A percentile compares a stretch with the other conserved stretches of the same genome.
Evolutionary conservation across 2,113 vertebrate genomes (phyloP).

Genomic region (Triplophysa siluroides): DNA sequence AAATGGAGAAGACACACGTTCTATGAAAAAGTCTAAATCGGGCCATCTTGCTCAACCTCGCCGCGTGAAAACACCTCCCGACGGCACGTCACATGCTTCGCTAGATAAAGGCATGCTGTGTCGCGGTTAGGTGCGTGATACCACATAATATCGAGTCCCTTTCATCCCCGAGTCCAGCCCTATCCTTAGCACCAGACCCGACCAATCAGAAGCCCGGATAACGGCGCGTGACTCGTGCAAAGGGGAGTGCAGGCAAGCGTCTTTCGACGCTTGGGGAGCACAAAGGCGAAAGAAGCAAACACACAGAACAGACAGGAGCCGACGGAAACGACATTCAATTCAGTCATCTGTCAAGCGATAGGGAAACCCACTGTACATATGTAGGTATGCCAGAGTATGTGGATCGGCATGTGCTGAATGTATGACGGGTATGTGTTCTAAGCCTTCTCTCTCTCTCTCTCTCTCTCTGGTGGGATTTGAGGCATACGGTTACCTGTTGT

Average conservation of each 20-base stretch:
- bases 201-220: constrained; percentile 63
- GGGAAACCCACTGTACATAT: constrained; percentile 83
- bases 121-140: constrained; percentile 43
- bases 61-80: constrained; percentile 62
- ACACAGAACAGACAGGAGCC: constrained; percentile 58
- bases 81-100: constrained; percentile 68
- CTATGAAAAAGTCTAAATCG: not conserved
- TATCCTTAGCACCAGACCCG: constrained; percentile 55
- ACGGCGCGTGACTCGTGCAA: constrained; percentile 72
- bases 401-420: constrained; percentile 68
- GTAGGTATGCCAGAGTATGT: constrained; percentile 76
- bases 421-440: constrained; percentile 72
- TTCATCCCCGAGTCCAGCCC: constrained; percentile 45
- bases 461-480: constrained; percentile 60
- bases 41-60: not conserved
- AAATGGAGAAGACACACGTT: not conserved
- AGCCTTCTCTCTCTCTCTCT: constrained; percentile 68
- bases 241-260: constrained; percentile 62
- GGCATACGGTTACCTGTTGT: constrained; percentile 86
- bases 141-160: constrained; percentile 41
- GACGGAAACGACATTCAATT: constrained; percentile 67
- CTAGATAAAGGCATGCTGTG: constrained; percentile 56
- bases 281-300: constrained; percentile 61
- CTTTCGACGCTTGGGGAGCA: constrained; percentile 62
- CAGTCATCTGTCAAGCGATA: constrained; percentile 73